Conservation (phyloP, 2,797 vertebrate species). For the Carduelis carduelis region DNA sequence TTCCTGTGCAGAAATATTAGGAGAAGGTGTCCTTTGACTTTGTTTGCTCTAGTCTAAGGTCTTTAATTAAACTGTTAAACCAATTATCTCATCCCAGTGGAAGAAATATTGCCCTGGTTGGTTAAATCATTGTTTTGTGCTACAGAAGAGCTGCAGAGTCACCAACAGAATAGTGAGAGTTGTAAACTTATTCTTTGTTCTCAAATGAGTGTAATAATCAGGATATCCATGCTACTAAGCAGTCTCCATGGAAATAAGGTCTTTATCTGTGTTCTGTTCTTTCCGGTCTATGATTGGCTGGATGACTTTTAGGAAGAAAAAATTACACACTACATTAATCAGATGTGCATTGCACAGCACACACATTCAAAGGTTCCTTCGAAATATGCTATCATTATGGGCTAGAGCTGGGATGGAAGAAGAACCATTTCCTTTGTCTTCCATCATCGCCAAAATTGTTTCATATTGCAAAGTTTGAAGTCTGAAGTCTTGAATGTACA, state of each 20-base stretch:
- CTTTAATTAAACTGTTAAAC: neutral
- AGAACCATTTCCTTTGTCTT: neutral
- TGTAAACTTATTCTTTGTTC: neutral
- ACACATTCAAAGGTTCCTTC: neutral
- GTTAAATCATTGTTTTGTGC: neutral
- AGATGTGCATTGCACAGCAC: neutral
- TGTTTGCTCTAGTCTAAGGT: neutral
- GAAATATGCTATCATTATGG: neutral
- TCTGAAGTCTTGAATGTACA: neutral
- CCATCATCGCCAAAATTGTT: neutral
- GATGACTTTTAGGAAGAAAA: neutral
- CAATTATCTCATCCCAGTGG: neutral
- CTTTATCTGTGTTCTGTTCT: neutral
- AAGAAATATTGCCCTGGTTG: neutral
- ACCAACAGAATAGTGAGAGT: neutral
- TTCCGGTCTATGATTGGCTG: neutral
- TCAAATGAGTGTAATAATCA: neutral
- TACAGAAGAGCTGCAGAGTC: neutral
- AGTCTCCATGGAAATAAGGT: neutral
- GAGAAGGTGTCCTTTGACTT: neutral
- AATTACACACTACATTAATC: accelerated
- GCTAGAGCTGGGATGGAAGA: neutral
- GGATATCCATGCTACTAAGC: neutral
- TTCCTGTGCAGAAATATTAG: neutral
- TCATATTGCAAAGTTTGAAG: neutral